These are phyloP conservation scores for Ifrita kowaldi DNA, from an alignment of 2,113 vertebrate genomes.

Conservation along the genomic window DNA sequence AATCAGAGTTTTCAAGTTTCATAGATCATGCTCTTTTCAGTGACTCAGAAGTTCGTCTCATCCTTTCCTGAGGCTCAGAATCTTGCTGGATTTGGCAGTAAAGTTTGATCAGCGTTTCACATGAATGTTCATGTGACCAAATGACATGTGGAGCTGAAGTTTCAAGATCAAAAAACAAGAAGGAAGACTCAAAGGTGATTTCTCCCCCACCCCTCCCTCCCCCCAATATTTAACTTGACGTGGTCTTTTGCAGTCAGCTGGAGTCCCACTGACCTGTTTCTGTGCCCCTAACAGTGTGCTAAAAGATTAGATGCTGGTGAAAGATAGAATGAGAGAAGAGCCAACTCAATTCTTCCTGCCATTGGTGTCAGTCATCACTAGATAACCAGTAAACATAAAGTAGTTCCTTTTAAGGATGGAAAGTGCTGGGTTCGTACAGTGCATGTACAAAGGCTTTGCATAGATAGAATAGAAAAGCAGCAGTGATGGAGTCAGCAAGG, in stretches of 20 bases:
- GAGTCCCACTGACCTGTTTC: not conserved
- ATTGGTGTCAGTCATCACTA: not conserved
- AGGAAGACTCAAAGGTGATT: not conserved
- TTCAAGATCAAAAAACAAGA: not conserved
- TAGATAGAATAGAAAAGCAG: not conserved
- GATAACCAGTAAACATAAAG: not conserved
- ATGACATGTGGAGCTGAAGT: not conserved
- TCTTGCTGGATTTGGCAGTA: not conserved
- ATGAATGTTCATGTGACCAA: not conserved
- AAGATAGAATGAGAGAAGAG: not conserved
- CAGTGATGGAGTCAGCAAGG: not conserved
- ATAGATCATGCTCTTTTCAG: not conserved
- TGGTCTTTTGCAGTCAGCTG: not conserved
- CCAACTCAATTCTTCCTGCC: not conserved
- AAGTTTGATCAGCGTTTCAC: not conserved
- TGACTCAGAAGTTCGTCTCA: not conserved
- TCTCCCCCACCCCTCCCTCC: no score
- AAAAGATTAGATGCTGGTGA: not conserved
- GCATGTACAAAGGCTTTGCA: not conserved
- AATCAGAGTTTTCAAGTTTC: constrained; percentile 3
- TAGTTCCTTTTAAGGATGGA: not conserved
- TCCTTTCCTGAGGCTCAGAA: not conserved
- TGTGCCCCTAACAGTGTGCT: not conserved
- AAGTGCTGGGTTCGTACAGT: not conserved
- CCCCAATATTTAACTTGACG: not conserved